Base-by-base conservation (phyloP, 2,888 invertebrate species). In the Drosophila nigritarsus region DNA sequence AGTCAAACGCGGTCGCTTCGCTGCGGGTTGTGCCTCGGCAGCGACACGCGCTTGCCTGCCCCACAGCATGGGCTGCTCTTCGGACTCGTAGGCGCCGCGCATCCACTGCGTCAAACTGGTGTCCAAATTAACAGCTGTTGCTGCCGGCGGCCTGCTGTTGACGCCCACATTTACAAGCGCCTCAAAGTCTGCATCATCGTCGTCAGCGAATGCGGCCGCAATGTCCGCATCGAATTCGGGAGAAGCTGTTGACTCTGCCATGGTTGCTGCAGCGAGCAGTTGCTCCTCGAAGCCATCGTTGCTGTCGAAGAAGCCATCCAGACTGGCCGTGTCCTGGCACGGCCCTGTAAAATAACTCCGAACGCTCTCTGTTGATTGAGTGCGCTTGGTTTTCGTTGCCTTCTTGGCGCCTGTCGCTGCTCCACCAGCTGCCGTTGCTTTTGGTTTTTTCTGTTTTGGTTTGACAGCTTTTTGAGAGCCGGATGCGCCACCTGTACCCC, bases 231-330 rank as follows among this genome's bases (percentile, higher is more conserved):
- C 69, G 2, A 77, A 36, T 7, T 72, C 30, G 1, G 73, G 64
- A 13, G 38, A 34, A 3, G 53, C 32, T 13, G 27, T 32, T 8
- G 71, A 40, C 20, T 87, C 87, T 1, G 69, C 66, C 6, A 59
- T 40, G 11, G 56, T 75, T 5, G 72, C 87, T 29, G 80, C 82
- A 13, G 80, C 79, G 7, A 90, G 61, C 66, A 90, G 61, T 55
- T 91, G 61, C 58, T 91, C 89, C 60, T 92, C 92, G 20, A 92
- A 92, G 4, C 83, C 92, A 83, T 93, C 92, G 56, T 91, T 90
- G 58, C 82, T 87, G 60, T 90, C 87, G 36, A 92, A 92, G 59
- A 92, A 90, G 7, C 76, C 83, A 67, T 89, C 84, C 11, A 82
- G 5, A 73, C 65, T 49, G 72, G 49, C 27, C 8, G 34, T 7